Conservation (phyloP, 2,113 vertebrate species). For the Dipodomys merriami region DNA sequence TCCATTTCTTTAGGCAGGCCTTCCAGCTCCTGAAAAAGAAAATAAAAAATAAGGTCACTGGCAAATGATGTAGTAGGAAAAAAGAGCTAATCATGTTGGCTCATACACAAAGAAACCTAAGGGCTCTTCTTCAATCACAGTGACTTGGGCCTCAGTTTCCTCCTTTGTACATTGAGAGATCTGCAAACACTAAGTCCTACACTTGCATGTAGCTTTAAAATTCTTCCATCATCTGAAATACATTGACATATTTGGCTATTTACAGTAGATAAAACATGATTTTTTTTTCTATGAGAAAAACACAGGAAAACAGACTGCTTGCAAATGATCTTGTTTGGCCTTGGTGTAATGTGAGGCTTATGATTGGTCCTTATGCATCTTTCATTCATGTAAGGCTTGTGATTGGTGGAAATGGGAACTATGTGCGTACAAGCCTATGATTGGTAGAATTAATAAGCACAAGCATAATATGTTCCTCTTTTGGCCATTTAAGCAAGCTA, state of each 20-base stretch:
- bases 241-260: not conserved
- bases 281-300: slow-evolving; percentile 41
- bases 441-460: too few relatives aligned
- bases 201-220: not conserved
- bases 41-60: slow-evolving; percentile 54
- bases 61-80: not conserved
- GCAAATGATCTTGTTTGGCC: not conserved
- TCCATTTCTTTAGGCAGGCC: slow-evolving; percentile 56
- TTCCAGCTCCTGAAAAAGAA: slow-evolving; percentile 53
- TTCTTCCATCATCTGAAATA: slow-evolving; percentile 17
- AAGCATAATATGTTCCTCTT: too few relatives aligned
- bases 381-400: too few relatives aligned
- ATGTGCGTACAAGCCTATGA: too few relatives aligned
- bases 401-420: too few relatives aligned
- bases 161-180: slow-evolving; percentile 18
- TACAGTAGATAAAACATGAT: not conserved
- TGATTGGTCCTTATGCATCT: too few relatives aligned
- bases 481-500: too few relatives aligned
- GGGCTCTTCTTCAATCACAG: not conserved
- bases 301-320: slow-evolving; percentile 50
- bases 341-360: too few relatives aligned
- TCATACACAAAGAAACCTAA: not conserved
- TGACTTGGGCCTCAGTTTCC: not conserved
- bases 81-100: slow-evolving; percentile 35
- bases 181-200: not conserved